Percentiles rank a stretch among this genome's conserved stretches.
phyloP scores from a whole-genome alignment of 2,113 vertebrate species.

The Zeus faber region DNA sequence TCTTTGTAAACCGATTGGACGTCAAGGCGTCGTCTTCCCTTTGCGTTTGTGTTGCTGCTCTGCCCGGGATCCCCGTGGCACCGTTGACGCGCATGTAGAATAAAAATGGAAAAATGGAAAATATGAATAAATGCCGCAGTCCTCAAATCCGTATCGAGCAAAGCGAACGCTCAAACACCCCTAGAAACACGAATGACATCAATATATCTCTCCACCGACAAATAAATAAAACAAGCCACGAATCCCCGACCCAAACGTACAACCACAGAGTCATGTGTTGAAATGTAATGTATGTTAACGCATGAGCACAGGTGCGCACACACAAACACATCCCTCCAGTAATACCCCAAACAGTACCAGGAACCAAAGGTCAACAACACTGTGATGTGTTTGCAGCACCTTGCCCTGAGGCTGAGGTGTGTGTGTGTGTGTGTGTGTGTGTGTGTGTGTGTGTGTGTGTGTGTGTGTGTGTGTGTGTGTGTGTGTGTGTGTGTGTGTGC shows the following conservation, averaged over 20 bases:
- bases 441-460: constrained; percentile 2
- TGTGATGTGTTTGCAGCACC: background rate
- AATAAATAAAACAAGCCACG: no score
- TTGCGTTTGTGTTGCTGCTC: background rate
- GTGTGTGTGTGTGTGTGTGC: constrained; percentile 1
- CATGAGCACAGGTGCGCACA: constrained; percentile 8
- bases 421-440: constrained; percentile 5
- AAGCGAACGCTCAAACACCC: no score
- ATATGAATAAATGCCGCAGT: no score
- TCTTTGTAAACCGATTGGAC: background rate
- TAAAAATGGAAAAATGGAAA: no score
- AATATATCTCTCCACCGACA: no score
- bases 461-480: constrained; percentile 4
- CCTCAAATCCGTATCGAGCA: no score
- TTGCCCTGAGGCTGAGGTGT: constrained; percentile 24
- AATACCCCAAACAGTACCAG: no score
- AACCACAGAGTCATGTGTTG: background rate
- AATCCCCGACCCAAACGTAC: constrained; percentile 12
- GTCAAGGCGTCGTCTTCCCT: background rate
- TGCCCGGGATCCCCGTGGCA: no score
- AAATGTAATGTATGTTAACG: no score
- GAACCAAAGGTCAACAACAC: background rate
- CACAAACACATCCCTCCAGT: background rate
- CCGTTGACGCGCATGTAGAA: no score
- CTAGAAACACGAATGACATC: no score